A percentile compares a stretch with the other conserved stretches of the same genome.
Conservation (phyloP, 2,888 invertebrate species). For the Nomada ruficornis region DNA sequence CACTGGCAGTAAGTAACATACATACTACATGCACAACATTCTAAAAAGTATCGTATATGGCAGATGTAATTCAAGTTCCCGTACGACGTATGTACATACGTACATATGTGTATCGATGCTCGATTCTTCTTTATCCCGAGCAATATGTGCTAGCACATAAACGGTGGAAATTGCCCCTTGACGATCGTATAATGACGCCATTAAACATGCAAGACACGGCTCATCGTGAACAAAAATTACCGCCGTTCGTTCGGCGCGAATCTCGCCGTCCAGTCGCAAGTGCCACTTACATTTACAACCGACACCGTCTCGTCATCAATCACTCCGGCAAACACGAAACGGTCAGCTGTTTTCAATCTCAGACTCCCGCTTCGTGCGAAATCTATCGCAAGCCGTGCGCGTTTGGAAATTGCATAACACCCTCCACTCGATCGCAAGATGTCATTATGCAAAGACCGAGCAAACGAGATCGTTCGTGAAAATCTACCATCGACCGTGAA, state of each 20-base stretch:
- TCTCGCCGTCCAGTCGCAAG: conserved; percentile 10
- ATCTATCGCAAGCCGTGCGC: not conserved
- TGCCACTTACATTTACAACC: conserved; percentile 12
- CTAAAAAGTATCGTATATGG: no score
- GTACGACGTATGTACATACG: no score
- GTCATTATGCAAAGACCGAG: conserved; percentile 7
- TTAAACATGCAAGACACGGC: not conserved
- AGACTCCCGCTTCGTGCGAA: not conserved
- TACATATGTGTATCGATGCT: no score
- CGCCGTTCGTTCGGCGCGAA: not conserved
- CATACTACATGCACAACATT: no score
- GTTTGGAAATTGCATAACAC: conserved; percentile 26
- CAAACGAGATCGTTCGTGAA: conserved; percentile 11
- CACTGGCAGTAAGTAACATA: no score
- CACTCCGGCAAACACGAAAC: not conserved
- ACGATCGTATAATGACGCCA: not conserved
- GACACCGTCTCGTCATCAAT: conserved; percentile 6
- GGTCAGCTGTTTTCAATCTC: conserved; percentile 9
- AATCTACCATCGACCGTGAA: conserved; percentile 17
- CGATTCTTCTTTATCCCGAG: no score
- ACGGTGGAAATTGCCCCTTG: not conserved
- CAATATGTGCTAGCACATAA: not conserved
- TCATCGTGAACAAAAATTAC: not conserved
- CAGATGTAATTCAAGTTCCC: no score
- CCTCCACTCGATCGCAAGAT: not conserved